These are phyloP conservation scores for Heliconius melpomene DNA, from an alignment of 1,140 invertebrate genomes.

Conservation along the genomic window DNA sequence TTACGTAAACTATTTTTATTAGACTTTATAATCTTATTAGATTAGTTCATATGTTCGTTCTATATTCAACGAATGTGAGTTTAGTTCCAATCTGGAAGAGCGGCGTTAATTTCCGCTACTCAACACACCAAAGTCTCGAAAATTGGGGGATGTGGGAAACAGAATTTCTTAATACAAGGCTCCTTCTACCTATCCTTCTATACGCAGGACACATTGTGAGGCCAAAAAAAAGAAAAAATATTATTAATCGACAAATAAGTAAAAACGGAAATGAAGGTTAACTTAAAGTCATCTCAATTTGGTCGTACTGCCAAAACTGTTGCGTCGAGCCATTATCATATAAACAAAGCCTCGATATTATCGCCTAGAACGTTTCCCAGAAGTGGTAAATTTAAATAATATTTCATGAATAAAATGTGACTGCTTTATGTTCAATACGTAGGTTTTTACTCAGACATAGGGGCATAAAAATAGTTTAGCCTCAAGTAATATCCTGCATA, in stretches of 20 bases:
- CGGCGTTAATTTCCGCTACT: too few species aligned
- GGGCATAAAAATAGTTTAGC: not conserved
- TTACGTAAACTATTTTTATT: too few species aligned
- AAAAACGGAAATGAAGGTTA: not conserved
- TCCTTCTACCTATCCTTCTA: too few species aligned
- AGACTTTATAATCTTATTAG: too few species aligned
- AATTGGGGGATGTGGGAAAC: too few species aligned
- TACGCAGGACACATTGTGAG: not conserved
- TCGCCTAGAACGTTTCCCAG: not conserved
- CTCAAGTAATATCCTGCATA: too few species aligned
- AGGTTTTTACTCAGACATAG: not conserved
- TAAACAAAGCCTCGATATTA: not conserved
- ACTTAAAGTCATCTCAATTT: constrained; percentile 3
- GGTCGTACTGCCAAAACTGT: constrained; percentile 6
- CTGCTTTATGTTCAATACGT: too few species aligned
- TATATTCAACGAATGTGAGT: too few species aligned
- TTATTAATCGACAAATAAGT: not conserved
- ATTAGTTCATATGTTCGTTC: too few species aligned
- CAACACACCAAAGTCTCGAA: too few species aligned
- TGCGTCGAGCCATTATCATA: not conserved
- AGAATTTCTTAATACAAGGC: too few species aligned
- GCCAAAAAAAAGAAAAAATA: not conserved
- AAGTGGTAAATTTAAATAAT: not conserved
- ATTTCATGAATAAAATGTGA: not conserved
- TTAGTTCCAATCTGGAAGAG: too few species aligned